Conservation (phyloP, 2,113 vertebrate species). For the Struthio camelus region DNA sequence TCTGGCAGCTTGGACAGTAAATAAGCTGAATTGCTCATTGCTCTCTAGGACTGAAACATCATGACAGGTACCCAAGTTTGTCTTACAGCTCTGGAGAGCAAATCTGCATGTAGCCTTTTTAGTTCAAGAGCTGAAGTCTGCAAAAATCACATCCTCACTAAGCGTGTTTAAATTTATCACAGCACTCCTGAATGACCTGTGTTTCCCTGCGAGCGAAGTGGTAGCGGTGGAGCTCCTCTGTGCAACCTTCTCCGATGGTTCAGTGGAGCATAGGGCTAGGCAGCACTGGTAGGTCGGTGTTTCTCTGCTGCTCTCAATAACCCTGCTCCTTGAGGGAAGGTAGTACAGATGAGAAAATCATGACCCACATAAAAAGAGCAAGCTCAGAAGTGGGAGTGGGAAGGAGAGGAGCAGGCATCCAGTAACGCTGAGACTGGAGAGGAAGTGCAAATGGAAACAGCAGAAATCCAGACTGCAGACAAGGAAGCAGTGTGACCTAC, state of each 20-base stretch:
- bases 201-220: not conserved
- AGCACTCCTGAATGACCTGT: not conserved
- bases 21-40: slow-evolving; percentile 57
- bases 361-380: not conserved
- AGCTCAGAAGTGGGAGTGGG: not conserved
- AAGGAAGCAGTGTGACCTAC: not conserved
- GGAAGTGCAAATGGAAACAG: not conserved
- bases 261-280: not conserved
- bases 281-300: not conserved
- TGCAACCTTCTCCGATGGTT: not conserved
- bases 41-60: slow-evolving; percentile 8
- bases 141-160: not conserved
- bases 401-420: not conserved
- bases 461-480: not conserved
- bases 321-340: not conserved
- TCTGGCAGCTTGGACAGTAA: slow-evolving; percentile 45
- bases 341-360: not conserved
- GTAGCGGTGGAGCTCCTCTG: not conserved
- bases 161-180: not conserved
- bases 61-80: slow-evolving; percentile 43
- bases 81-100: not conserved
- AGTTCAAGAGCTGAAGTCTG: not conserved
- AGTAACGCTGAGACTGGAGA: not conserved
- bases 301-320: not conserved
- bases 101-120: not conserved